A percentile compares a stretch with the other conserved stretches of the same genome.
These are phyloP conservation scores for Amblyteles armatorius DNA, from an alignment of 2,888 invertebrate genomes.

Conservation along the genomic window DNA sequence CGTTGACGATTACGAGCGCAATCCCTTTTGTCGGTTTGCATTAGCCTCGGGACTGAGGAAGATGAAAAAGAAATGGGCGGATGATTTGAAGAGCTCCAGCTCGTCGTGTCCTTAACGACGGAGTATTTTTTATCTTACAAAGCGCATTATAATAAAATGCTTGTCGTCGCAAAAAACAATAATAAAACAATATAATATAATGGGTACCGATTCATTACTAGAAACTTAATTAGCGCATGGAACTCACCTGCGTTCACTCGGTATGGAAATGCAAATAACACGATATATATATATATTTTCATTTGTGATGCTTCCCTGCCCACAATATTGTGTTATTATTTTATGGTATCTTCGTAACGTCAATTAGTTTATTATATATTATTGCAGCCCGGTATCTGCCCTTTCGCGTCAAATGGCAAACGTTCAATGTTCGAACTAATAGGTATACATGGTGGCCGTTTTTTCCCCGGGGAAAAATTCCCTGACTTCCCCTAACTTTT, in stretches of 20 bases:
- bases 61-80: neutral
- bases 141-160: slow-evolving; percentile 49
- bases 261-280: neutral
- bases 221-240: slow-evolving; percentile 56
- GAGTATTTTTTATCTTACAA: slow-evolving; percentile 35
- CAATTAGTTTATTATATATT: neutral
- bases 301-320: slow-evolving; percentile 8
- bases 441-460: neutral
- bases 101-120: slow-evolving; percentile 4
- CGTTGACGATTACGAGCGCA: neutral
- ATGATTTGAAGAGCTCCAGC: neutral
- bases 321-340: slow-evolving; percentile 5
- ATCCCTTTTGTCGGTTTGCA: neutral
- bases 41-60: neutral
- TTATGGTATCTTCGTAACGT: neutral
- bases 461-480: too few species aligned
- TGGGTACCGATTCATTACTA: slow-evolving; percentile 17
- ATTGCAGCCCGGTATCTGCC: neutral
- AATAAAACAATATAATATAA: slow-evolving; percentile 35
- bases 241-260: slow-evolving; percentile 24
- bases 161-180: slow-evolving; percentile 15
- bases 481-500: too few species aligned
- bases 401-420: neutral
- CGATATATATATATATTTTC: neutral
- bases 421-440: neutral